These are phyloP conservation scores for Intellagama lesueurii DNA, from an alignment of 2,797 vertebrate genomes.

Conservation along the genomic window DNA sequence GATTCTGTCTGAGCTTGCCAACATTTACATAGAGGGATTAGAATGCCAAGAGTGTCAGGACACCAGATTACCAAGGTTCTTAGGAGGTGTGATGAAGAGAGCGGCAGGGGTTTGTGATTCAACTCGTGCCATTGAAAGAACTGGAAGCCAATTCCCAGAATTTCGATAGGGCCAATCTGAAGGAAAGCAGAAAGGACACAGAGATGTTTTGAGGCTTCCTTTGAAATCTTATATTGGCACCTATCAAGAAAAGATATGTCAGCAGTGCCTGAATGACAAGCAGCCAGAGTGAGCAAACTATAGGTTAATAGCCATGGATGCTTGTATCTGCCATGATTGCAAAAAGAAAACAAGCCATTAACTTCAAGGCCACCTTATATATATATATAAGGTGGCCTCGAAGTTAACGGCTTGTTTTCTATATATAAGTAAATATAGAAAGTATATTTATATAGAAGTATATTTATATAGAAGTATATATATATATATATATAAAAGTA, in stretches of 20 bases:
- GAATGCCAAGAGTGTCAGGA: conserved; percentile 31
- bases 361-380: not conserved
- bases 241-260: not conserved
- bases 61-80: conserved; percentile 24
- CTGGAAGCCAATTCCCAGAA: conserved; percentile 4
- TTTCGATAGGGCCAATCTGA: not conserved
- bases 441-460: no score
- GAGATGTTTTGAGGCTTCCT: not conserved
- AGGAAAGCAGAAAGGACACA: not conserved
- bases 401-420: no score
- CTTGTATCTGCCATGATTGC: not conserved
- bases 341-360: not conserved
- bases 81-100: conserved; percentile 35
- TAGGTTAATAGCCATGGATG: not conserved
- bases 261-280: not conserved
- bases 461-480: no score
- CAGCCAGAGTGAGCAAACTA: not conserved
- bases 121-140: conserved; percentile 10
- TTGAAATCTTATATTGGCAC: not conserved
- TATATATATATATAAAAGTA: no score
- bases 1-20: conserved; percentile 15
- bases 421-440: no score
- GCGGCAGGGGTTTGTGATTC: conserved; percentile 12
- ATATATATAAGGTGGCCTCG: no score
- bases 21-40: conserved; percentile 37